phyloP scores from a whole-genome alignment of 2,113 vertebrate genomes.

The Neodontobutis hainanensis region DNA sequence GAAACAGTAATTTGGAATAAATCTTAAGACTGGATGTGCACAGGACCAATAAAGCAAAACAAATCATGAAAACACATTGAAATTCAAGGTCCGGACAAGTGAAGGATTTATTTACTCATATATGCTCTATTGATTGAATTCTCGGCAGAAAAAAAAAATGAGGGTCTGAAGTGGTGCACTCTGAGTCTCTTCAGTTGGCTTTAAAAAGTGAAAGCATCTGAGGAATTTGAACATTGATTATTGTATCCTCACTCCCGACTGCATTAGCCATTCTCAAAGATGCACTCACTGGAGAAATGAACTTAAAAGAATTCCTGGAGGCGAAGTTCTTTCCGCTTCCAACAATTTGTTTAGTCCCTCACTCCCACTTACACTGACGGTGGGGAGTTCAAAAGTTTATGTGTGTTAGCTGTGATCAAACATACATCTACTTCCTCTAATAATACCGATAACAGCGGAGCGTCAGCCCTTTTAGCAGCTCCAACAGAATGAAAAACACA shows the following conservation, averaged over 20 bases:
- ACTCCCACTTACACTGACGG: not conserved
- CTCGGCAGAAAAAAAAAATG: not conserved
- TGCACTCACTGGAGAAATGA: not conserved
- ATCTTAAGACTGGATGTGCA: not conserved
- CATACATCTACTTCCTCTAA: not conserved
- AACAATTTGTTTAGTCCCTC: not conserved
- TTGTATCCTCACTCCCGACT: not conserved
- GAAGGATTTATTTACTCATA: not conserved
- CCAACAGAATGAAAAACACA: not conserved
- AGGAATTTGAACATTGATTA: not conserved
- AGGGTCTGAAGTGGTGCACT: not conserved
- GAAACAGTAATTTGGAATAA: too few species aligned
- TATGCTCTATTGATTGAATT: not conserved
- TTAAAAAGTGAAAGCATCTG: not conserved
- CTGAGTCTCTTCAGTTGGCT: not conserved
- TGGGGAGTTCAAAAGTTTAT: not conserved
- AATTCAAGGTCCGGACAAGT: not conserved
- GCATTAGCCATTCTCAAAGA: constrained; percentile 7
- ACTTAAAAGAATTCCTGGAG: not conserved
- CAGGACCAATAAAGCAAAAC: not conserved
- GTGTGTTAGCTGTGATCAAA: not conserved
- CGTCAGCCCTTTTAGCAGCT: not conserved
- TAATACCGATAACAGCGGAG: not conserved
- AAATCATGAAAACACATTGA: not conserved
- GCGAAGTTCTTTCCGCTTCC: not conserved